These are phyloP conservation scores for Mythimna vitellina DNA, from an alignment of 2,888 invertebrate genomes.

Conservation along the genomic window DNA sequence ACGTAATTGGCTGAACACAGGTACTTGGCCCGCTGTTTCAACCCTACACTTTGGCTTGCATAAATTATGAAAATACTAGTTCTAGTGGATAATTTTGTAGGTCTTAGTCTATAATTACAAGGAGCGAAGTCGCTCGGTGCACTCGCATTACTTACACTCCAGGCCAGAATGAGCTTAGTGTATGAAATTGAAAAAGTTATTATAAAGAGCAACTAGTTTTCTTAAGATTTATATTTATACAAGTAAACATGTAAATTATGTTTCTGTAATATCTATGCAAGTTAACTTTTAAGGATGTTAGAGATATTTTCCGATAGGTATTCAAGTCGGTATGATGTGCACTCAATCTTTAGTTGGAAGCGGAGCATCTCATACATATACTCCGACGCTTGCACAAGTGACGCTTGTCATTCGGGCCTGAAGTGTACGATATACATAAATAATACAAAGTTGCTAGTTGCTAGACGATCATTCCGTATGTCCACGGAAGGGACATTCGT, in stretches of 20 bases:
- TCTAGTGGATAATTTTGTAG: constrained; percentile 75
- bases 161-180: constrained; percentile 60
- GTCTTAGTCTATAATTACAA: constrained; percentile 78
- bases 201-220: constrained; percentile 44
- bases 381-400: constrained; percentile 1
- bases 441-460: constrained; percentile 49
- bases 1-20: constrained; percentile 68
- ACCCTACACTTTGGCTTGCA: constrained; percentile 77
- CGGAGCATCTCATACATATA: constrained; percentile 23
- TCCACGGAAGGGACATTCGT: constrained; percentile 47
- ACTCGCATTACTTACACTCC: constrained; percentile 63
- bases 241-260: constrained; percentile 2
- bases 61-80: constrained; percentile 78
- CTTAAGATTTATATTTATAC: constrained; percentile 31
- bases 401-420: constrained; percentile 41
- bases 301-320: constrained; percentile 14
- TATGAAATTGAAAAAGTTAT: constrained; percentile 63
- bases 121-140: constrained; percentile 62
- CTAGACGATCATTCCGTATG: constrained; percentile 41
- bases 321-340: constrained; percentile 31
- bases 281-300: background rate
- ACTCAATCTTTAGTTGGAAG: constrained; percentile 31
- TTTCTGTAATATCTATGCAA: constrained; percentile 19
- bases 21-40: constrained; percentile 68
- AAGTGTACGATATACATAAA: constrained; percentile 52